Conservation (phyloP, 2,888 invertebrate genomes). For the Drosophila mulleri region DNA sequence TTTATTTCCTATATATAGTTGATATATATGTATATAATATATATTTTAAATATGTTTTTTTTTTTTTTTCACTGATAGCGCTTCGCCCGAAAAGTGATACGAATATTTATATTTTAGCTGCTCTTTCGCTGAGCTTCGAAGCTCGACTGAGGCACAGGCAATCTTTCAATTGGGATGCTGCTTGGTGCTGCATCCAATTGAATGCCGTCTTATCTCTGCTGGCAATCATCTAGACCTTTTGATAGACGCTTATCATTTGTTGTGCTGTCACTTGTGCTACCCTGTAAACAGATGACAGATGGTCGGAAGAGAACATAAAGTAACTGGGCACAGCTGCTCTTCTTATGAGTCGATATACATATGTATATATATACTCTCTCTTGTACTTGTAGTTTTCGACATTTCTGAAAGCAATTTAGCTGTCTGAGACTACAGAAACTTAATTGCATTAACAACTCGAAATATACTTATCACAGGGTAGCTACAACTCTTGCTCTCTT, state of each 20-base stretch:
- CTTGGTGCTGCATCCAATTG: conserved; percentile 53
- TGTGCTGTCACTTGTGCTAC: conserved; percentile 36
- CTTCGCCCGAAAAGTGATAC: conserved; percentile 25
- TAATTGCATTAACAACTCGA: not conserved
- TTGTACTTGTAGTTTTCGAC: no score
- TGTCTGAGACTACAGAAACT: no score
- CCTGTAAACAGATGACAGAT: not conserved
- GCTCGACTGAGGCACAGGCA: conserved; percentile 60
- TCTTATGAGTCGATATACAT: not conserved
- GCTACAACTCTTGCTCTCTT: not conserved
- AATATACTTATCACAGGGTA: not conserved
- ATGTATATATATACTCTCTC: not conserved
- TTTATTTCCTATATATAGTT: conserved; percentile 15
- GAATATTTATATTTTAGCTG: conserved; percentile 25
- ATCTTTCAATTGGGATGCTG: conserved; percentile 11
- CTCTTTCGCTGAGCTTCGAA: conserved; percentile 54
- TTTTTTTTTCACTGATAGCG: conserved; percentile 41
- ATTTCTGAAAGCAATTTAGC: no score
- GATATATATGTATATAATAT: conserved; percentile 17
- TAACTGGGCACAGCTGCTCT: not conserved
- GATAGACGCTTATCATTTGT: conserved; percentile 64
- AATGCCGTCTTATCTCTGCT: conserved; percentile 51
- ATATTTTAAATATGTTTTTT: conserved; percentile 6
- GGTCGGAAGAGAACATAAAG: not conserved
- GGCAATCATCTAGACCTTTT: conserved; percentile 60